Evolutionary conservation across 2,113 vertebrate genomes (phyloP).

Genomic region (Galeopterus variegatus): DNA sequence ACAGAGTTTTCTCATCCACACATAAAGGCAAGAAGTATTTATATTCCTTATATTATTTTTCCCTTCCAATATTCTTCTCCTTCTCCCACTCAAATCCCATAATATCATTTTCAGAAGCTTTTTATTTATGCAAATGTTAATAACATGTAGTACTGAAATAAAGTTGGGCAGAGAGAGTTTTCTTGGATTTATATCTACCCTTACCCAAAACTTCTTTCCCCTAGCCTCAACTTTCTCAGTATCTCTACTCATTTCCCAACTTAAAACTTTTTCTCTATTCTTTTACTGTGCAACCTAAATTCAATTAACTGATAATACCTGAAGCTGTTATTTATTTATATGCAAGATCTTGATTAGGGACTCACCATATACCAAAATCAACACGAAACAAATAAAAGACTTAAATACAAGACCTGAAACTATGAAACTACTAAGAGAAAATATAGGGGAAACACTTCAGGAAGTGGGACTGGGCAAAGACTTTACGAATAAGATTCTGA

Average conservation of each 20-base stretch:
- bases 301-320: background rate
- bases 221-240: background rate
- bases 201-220: background rate
- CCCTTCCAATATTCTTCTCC: background rate
- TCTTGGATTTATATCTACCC: background rate
- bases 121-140: background rate
- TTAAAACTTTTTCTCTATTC: background rate
- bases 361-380: too few species aligned
- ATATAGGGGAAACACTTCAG: too few species aligned
- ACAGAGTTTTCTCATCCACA: background rate
- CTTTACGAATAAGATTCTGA: too few species aligned
- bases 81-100: background rate
- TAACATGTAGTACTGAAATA: background rate
- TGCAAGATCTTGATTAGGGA: too few species aligned
- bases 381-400: too few species aligned
- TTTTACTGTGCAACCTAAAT: background rate
- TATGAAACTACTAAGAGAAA: too few species aligned
- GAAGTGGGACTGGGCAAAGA: too few species aligned
- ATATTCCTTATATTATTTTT: background rate
- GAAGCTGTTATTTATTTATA: background rate
- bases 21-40: background rate
- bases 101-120: background rate
- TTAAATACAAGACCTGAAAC: too few species aligned
- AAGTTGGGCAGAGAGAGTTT: background rate
- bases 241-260: background rate